Base-by-base conservation (phyloP, 2,888 invertebrate genomes). In the Microctonus hyperodae region DNA sequence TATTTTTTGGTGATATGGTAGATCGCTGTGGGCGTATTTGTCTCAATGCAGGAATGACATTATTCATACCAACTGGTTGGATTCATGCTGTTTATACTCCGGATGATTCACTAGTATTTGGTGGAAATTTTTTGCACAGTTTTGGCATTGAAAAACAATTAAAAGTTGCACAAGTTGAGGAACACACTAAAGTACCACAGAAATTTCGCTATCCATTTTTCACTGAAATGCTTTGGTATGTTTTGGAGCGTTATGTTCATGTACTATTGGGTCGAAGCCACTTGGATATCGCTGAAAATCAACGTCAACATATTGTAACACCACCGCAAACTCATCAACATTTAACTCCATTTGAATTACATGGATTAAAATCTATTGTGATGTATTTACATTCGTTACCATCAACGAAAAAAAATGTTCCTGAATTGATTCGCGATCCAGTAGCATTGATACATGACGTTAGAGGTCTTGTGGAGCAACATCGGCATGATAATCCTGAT, bases 11-110 rank as follows among this genome's bases (percentile, higher is more conserved):
- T 0, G 97, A 98, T 80, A 94, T 94, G 28, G 97, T 98, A 1
- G 96, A 96, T 76, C 92, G 94, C 79, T 98, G 98, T 85, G 92
- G 94, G 23, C 88, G 97, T 72, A 94, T 96, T 65, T 88, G 88
- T 75, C 81, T 94, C 23, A 89, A 89, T 75, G 93, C 93, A n/a
- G 96, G 96, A 11, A 91, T 96, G 84, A 99, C 98, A 1, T 95
- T 98, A 84, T 95, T 98, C 83, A 97, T 98, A 77, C 98, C 98
- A 10, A 96, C 97, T 13, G 98, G 98, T 0, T 98, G 98, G 98
- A 98, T 98, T 71, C 98, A 98, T 86, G 98, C 97, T 0, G 98
- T 98, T 2, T 98, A 94, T 84, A 99, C 98, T 0, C 97, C 97
- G 1, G 90, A 91, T 68, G 98, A 98, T 85, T 96, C 97, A 0